Conservation (phyloP, 2,888 invertebrate species). For the Drosophila merina region DNA sequence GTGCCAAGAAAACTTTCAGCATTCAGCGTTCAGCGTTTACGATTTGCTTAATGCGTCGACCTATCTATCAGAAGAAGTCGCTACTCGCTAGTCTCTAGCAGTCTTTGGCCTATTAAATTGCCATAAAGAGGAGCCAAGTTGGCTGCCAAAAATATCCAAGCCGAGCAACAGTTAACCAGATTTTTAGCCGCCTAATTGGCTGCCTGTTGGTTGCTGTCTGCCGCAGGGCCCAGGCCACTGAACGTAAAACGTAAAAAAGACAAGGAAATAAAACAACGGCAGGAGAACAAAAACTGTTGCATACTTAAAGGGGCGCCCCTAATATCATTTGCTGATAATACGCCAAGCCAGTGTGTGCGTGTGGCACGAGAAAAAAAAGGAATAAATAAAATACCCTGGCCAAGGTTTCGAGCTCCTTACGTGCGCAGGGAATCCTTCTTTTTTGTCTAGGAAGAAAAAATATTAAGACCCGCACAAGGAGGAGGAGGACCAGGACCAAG, state of each 20-base stretch:
- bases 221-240: constrained; percentile 28
- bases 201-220: constrained; percentile 36
- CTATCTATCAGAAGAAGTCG: constrained; percentile 44
- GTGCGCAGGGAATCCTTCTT: constrained; percentile 8
- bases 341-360: constrained; percentile 30
- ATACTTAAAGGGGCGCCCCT: constrained; percentile 67
- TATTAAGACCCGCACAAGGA: constrained; percentile 2
- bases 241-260: constrained; percentile 10
- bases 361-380: constrained; percentile 22
- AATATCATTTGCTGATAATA: constrained; percentile 69
- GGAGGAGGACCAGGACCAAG: constrained; percentile 8
- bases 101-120: constrained; percentile 63
- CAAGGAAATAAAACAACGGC: constrained; percentile 6
- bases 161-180: constrained; percentile 51
- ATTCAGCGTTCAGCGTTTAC: constrained; percentile 50
- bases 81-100: constrained; percentile 6
- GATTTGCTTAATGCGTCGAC: constrained; percentile 61
- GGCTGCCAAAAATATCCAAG: constrained; percentile 40
- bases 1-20: constrained; percentile 55
- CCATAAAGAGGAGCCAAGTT: constrained; percentile 62
- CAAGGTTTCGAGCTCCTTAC: constrained; percentile 11
- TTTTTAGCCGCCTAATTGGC: constrained; percentile 48
- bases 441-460: constrained; percentile 36
- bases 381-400: constrained; percentile 59
- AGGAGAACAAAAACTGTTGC: constrained; percentile 68